These are phyloP conservation scores for Oophaga pumilio DNA, from an alignment of 2,113 vertebrate genomes.

Conservation along the genomic window DNA sequence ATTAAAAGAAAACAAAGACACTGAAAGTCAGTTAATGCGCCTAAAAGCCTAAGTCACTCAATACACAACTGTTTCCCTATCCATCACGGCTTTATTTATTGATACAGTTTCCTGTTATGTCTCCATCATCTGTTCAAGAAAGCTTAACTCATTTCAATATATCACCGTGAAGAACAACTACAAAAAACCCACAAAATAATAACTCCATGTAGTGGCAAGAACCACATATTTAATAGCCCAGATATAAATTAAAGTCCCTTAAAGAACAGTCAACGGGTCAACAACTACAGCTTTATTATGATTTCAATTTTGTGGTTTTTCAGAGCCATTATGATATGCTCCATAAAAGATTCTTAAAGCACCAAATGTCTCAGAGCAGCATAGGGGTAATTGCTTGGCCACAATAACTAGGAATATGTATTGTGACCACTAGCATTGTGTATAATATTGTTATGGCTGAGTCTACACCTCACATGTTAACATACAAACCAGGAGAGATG, in stretches of 20 bases:
- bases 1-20: constrained; percentile 22
- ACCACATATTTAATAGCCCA: constrained; percentile 30
- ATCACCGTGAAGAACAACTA: constrained; percentile 44
- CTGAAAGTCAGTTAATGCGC: constrained; percentile 15
- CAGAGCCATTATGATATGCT: constrained; percentile 35
- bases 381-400: constrained; percentile 35
- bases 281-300: constrained; percentile 46
- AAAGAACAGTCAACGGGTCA: constrained; percentile 26
- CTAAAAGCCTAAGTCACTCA: constrained; percentile 45
- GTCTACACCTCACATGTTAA: too few relatives aligned
- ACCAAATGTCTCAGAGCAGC: constrained; percentile 26
- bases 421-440: neutral
- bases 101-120: constrained; percentile 49
- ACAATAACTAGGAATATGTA: constrained; percentile 32
- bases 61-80: constrained; percentile 42
- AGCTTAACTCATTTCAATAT: constrained; percentile 46
- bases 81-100: constrained; percentile 47
- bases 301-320: constrained; percentile 41
- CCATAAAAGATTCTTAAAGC: constrained; percentile 29
- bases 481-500: too few relatives aligned
- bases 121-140: constrained; percentile 50
- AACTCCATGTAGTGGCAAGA: neutral
- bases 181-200: constrained; percentile 32
- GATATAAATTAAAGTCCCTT: constrained; percentile 17
- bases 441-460: neutral